Conservation (phyloP, 2,888 invertebrate species). For the Drosophila silvestris region DNA sequence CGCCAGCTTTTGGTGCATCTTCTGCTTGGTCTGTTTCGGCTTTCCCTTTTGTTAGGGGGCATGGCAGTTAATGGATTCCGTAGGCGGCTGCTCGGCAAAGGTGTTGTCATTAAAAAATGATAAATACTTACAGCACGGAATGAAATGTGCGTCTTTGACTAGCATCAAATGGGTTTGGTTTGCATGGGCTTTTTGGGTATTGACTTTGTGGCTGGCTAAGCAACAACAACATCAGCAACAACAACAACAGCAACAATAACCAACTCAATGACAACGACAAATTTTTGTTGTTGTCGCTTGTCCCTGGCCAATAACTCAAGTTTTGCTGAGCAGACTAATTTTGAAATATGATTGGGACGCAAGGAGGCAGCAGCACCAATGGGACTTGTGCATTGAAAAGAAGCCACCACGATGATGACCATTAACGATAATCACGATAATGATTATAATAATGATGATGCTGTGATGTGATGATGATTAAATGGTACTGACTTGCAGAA, state of each 20-base stretch:
- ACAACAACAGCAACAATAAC: not conserved
- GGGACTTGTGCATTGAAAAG: not conserved
- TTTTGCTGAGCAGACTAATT: conserved; percentile 64
- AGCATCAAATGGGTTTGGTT: conserved; percentile 18
- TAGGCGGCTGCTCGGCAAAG: conserved; percentile 37
- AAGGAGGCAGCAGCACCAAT: not conserved
- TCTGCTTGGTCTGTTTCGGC: not conserved
- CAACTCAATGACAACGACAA: conserved; percentile 36
- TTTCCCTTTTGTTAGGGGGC: conserved; percentile 14
- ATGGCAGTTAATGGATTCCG: not conserved
- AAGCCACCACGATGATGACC: not conserved
- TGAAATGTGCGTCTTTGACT: conserved; percentile 50
- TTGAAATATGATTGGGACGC: conserved; percentile 61
- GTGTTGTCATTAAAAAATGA: conserved; percentile 75
- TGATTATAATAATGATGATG: conserved; percentile 5
- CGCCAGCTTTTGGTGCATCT: conserved; percentile 1
- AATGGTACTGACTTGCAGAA: conserved; percentile 60
- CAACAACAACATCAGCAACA: conserved; percentile 3
- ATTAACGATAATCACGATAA: too few relatives aligned
- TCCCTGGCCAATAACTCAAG: conserved; percentile 66
- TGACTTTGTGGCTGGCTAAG: conserved; percentile 5
- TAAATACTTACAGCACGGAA: conserved; percentile 63
- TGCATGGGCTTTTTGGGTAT: conserved; percentile 2
- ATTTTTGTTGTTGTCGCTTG: conserved; percentile 35
- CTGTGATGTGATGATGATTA: conserved; percentile 39